Conservation (phyloP, 2,888 invertebrate genomes). For the Osedax fenrisi region DNA sequence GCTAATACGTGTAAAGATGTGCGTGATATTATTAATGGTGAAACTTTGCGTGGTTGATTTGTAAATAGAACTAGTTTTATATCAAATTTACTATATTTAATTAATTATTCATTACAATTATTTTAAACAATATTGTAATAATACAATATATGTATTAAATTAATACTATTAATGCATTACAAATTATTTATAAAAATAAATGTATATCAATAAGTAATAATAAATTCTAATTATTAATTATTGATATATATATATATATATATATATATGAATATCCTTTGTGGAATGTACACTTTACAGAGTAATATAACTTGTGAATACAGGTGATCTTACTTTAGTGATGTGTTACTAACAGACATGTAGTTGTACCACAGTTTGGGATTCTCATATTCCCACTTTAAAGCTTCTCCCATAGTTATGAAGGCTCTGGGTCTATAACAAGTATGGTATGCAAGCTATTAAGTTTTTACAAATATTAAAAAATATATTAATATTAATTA, state of each 20-base stretch:
- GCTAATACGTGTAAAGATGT: no score
- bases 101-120: no score
- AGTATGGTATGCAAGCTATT: neutral
- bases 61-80: neutral
- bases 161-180: no score
- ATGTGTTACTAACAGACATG: constrained; percentile 55
- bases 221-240: no score
- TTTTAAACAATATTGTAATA: no score
- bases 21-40: no score
- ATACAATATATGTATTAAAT: no score
- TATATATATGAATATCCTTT: constrained; percentile 3
- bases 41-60: no score
- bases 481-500: neutral
- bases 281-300: neutral
- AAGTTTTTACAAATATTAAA: neutral
- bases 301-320: no score
- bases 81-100: neutral
- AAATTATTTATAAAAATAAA: no score
- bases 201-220: no score
- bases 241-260: neutral
- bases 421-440: constrained; percentile 58
- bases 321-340: no score
- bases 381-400: constrained; percentile 74
- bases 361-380: constrained; percentile 95
- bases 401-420: constrained; percentile 70